These are phyloP conservation scores for Acrocyrtus sp. DNA, from an alignment of 2,888 invertebrate genomes.

Conservation along the genomic window DNA sequence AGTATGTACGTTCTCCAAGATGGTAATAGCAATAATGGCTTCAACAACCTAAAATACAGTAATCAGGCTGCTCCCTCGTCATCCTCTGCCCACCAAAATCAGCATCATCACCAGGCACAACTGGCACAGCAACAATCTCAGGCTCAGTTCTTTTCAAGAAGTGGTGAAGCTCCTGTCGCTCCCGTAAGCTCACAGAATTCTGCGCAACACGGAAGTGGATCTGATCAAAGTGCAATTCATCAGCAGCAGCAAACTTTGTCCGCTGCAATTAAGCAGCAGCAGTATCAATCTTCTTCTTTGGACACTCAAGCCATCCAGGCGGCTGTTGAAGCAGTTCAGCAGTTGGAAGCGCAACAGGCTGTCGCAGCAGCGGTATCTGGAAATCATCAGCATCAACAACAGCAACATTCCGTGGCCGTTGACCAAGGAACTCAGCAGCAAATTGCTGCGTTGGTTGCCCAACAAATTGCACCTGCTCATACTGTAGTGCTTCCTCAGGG, in stretches of 20 bases:
- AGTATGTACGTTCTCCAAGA: conserved; percentile 62
- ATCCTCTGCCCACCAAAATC: conserved; percentile 20
- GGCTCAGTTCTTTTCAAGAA: conserved; percentile 55
- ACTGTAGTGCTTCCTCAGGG: conserved; percentile 44
- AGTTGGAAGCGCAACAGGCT: conserved; percentile 39
- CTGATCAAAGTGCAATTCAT: conserved; percentile 23
- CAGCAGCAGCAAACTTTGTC: conserved; percentile 42
- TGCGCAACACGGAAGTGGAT: conserved; percentile 11
- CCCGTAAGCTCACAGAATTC: conserved; percentile 42
- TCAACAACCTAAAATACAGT: conserved; percentile 23
- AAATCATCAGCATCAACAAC: not conserved
- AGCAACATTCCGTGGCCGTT: not conserved
- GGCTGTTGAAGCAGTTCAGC: conserved; percentile 47
- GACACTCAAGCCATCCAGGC: conserved; percentile 48
- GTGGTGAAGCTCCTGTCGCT: conserved; percentile 53
- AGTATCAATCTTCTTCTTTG: conserved; percentile 22
- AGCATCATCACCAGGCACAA: conserved; percentile 34
- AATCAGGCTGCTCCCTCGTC: conserved; percentile 25
- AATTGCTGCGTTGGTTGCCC: conserved; percentile 14
- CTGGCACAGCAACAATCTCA: conserved; percentile 43
- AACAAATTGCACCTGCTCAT: conserved; percentile 33
- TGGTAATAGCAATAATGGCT: conserved; percentile 48
- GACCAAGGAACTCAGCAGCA: conserved; percentile 23
- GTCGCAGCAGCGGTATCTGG: conserved; percentile 15
- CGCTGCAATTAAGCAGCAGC: conserved; percentile 32